These are phyloP conservation scores for Aspidiotus destructor DNA, from an alignment of 2,888 invertebrate species.

Conservation along the genomic window DNA sequence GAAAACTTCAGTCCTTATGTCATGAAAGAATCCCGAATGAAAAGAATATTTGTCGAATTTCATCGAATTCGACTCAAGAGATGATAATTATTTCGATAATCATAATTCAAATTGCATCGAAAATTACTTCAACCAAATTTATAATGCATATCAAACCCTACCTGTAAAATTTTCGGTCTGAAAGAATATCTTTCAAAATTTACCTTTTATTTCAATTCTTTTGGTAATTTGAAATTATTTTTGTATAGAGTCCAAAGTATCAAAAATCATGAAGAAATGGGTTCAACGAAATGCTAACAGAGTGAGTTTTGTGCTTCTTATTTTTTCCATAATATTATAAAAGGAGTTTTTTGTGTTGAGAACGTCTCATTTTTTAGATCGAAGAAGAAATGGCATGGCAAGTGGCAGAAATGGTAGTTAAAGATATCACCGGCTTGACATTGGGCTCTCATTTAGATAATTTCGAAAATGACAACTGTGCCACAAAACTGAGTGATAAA, in stretches of 20 bases:
- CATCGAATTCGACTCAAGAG: neutral
- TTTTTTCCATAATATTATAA: neutral
- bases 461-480: slow-evolving; percentile 26
- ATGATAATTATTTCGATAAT: neutral
- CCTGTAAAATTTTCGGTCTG: neutral
- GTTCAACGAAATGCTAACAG: slow-evolving; percentile 76
- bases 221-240: slow-evolving; percentile 21
- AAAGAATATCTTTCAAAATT: neutral
- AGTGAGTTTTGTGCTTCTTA: slow-evolving; percentile 41
- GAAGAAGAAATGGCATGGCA: slow-evolving; percentile 96
- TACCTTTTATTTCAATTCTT: slow-evolving; percentile 14
- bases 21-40: too few species aligned
- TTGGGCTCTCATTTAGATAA: slow-evolving; percentile 43
- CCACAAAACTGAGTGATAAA: too few species aligned
- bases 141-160: too few species aligned
- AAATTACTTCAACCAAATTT: too few species aligned
- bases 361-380: slow-evolving; percentile 43
- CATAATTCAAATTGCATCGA: neutral
- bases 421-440: slow-evolving; percentile 84
- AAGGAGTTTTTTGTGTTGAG: neutral
- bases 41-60: too few species aligned
- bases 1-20: too few species aligned
- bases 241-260: slow-evolving; percentile 45
- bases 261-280: slow-evolving; percentile 63
- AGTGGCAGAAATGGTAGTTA: slow-evolving; percentile 93